These are phyloP conservation scores for Hofmannophila pseudospretella DNA, from an alignment of 2,888 invertebrate species.

Conservation along the genomic window DNA sequence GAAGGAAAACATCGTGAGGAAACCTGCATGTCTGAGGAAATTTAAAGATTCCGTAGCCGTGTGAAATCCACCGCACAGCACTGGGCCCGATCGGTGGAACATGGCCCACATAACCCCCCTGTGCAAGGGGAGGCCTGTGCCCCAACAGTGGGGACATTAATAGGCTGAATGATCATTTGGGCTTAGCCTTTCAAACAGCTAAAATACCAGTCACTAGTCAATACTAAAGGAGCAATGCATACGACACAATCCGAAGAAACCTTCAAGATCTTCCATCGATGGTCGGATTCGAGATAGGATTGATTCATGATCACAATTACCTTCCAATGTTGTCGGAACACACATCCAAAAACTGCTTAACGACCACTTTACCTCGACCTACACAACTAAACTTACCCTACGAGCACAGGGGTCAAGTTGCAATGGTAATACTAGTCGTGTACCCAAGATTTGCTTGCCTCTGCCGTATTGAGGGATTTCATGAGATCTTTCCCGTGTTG, in stretches of 20 bases:
- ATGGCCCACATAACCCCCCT: too few species aligned
- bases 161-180: too few species aligned
- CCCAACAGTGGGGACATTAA: too few species aligned
- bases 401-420: slow-evolving; percentile 16
- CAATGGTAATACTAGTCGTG: slow-evolving; percentile 31
- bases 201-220: too few species aligned
- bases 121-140: too few species aligned
- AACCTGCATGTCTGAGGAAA: too few species aligned
- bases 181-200: too few species aligned
- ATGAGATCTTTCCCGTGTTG: slow-evolving; percentile 33
- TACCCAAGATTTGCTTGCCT: slow-evolving; percentile 38
- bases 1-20: too few species aligned
- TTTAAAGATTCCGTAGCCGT: too few species aligned
- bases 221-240: slow-evolving; percentile 29
- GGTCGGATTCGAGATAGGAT: slow-evolving; percentile 58
- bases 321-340: slow-evolving; percentile 58
- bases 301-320: slow-evolving; percentile 74
- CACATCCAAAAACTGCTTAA: slow-evolving; percentile 33
- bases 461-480: slow-evolving; percentile 48
- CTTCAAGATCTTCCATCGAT: slow-evolving; percentile 30
- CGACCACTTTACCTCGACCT: slow-evolving; percentile 30
- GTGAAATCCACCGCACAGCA: too few species aligned
- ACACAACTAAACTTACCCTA: neutral
- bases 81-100: too few species aligned
- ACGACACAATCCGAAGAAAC: slow-evolving; percentile 23